Conservation (phyloP, 2,888 invertebrate species). For the Pandemis heparana region DNA sequence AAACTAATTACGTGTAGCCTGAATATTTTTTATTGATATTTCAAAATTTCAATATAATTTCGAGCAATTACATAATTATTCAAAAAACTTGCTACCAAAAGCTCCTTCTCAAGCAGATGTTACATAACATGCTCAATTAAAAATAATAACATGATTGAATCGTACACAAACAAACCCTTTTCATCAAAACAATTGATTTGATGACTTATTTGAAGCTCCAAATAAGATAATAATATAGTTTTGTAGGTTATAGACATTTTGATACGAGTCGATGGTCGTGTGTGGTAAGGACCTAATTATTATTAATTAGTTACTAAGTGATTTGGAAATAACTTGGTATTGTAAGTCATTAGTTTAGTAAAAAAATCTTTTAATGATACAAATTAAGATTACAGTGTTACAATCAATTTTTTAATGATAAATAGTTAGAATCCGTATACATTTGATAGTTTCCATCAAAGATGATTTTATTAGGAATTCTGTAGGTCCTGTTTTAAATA, state of each 20-base stretch:
- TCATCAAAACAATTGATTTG: constrained; percentile 72
- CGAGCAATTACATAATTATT: constrained; percentile 14
- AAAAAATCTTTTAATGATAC: neutral
- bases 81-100: constrained; percentile 47
- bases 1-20: neutral
- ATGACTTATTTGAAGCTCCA: constrained; percentile 72
- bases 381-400: neutral
- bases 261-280: constrained; percentile 57
- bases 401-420: neutral
- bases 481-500: too few species aligned
- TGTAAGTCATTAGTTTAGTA: neutral
- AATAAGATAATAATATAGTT: constrained; percentile 80
- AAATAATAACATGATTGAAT: constrained; percentile 77
- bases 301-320: constrained; percentile 58
- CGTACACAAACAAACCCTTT: constrained; percentile 69
- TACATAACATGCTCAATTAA: constrained; percentile 67
- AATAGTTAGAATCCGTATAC: neutral
- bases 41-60: neutral
- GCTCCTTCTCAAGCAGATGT: constrained; percentile 62
- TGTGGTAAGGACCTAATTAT: constrained; percentile 57
- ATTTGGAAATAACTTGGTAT: constrained; percentile 2
- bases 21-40: neutral
- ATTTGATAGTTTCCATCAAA: neutral
- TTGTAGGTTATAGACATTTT: constrained; percentile 55
- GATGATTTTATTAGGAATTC: neutral